A percentile compares a stretch with the other conserved stretches of the same genome.
These are phyloP conservation scores for Calephelis perditalis DNA, from an alignment of 2,888 invertebrate species.

Conservation along the genomic window DNA sequence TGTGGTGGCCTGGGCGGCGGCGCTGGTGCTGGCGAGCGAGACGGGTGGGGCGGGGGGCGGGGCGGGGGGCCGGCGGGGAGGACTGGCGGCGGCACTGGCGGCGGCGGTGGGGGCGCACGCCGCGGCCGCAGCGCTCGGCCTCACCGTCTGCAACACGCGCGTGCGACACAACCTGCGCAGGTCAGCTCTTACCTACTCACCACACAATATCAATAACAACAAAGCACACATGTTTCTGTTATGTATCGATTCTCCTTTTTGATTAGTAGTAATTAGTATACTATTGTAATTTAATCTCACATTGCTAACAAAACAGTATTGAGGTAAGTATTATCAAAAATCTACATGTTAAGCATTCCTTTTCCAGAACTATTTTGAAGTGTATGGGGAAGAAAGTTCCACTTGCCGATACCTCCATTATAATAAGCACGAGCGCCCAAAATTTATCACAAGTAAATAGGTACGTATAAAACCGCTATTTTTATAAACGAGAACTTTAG, in stretches of 20 bases:
- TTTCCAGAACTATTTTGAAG: slow-evolving; percentile 81
- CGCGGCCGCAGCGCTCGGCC: slow-evolving; percentile 89
- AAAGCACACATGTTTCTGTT: no score
- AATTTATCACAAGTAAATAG: slow-evolving; percentile 81
- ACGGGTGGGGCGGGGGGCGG: slow-evolving; percentile 83
- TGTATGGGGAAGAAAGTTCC: slow-evolving; percentile 91
- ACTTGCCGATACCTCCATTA: slow-evolving; percentile 85
- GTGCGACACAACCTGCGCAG: slow-evolving; percentile 86
- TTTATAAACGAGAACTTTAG: no score
- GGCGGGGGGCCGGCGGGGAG: slow-evolving; percentile 81
- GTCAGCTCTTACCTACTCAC: slow-evolving; percentile 38
- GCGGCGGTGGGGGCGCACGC: slow-evolving; percentile 88
- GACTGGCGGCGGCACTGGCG: slow-evolving; percentile 86
- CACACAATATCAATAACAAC: no score
- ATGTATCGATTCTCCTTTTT: no score
- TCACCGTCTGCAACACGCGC: slow-evolving; percentile 91
- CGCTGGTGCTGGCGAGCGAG: slow-evolving; percentile 80
- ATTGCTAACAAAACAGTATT: neutral
- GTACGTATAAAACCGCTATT: slow-evolving; percentile 36
- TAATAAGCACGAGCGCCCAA: slow-evolving; percentile 86
- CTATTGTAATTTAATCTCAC: no score
- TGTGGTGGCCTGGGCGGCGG: slow-evolving; percentile 89
- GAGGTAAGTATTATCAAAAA: neutral
- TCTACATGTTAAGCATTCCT: neutral
- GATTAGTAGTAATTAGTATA: no score